phyloP scores from a whole-genome alignment of 2,888 invertebrate genomes.

The Ramazzottius varieornatus region DNA sequence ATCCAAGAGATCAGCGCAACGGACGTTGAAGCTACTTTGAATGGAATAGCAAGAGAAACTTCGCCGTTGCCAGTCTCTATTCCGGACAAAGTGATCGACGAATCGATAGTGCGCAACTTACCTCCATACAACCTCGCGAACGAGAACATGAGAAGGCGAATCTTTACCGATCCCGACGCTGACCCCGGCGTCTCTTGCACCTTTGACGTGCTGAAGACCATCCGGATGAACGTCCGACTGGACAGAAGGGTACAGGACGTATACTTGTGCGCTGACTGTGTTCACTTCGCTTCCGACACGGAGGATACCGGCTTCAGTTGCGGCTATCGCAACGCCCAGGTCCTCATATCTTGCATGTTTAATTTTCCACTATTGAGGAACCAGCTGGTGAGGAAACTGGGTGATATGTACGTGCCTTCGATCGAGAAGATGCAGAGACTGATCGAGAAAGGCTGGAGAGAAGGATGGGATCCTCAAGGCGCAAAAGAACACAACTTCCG shows the following conservation, averaged over 20 bases:
- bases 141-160: too few species aligned
- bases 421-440: conserved; percentile 54
- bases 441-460: conserved; percentile 54
- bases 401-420: conserved; percentile 40
- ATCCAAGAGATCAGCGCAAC: too few species aligned
- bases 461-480: conserved; percentile 53
- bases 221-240: neutral
- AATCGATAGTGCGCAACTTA: too few species aligned
- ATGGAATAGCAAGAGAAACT: too few species aligned
- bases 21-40: too few species aligned
- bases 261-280: neutral
- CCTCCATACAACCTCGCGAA: too few species aligned
- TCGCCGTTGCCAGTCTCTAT: too few species aligned
- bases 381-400: conserved; percentile 4
- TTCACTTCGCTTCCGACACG: neutral
- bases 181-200: neutral
- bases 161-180: neutral
- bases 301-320: neutral
- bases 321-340: neutral
- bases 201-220: neutral
- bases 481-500: conserved; percentile 35
- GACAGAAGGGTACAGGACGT: neutral
- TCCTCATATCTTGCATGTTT: neutral
- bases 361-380: neutral
- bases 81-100: too few species aligned